phyloP scores from a whole-genome alignment of 2,888 invertebrate species.

The Cryptocheilus praepositus region DNA sequence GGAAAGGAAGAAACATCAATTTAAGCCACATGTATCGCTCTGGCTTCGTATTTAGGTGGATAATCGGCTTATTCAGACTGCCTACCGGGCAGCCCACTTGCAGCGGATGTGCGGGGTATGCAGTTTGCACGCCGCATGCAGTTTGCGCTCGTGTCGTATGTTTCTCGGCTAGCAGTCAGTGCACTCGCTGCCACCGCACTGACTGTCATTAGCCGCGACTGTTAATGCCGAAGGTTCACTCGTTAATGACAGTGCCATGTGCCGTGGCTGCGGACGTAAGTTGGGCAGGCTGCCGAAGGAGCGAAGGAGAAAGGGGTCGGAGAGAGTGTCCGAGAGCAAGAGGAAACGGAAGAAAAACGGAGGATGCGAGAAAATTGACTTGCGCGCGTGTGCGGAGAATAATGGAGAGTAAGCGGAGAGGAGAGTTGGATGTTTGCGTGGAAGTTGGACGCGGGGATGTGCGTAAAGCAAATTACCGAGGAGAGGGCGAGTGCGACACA shows the following conservation, averaged over 20 bases:
- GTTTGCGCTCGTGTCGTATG: conserved; percentile 18
- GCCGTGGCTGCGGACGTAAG: background rate
- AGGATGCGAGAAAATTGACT: background rate
- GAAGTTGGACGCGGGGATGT: too few relatives aligned
- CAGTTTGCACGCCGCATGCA: background rate
- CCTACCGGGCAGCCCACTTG: conserved; percentile 55
- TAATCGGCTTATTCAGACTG: conserved; percentile 72
- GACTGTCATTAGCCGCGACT: conserved; percentile 32
- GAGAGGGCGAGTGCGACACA: too few relatives aligned
- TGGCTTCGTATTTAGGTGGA: conserved; percentile 74
- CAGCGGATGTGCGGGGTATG: conserved; percentile 26
- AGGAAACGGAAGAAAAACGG: background rate
- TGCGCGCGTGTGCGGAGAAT: too few relatives aligned
- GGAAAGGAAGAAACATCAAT: conserved; percentile 59
- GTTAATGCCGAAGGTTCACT: conserved; percentile 35
- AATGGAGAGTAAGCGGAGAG: too few relatives aligned
- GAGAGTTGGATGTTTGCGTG: too few relatives aligned
- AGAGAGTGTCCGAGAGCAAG: background rate
- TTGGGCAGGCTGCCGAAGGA: too few relatives aligned
- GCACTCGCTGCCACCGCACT: conserved; percentile 1
- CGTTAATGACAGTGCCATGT: conserved; percentile 28
- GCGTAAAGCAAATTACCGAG: too few relatives aligned
- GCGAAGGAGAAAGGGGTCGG: background rate
- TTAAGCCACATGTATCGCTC: conserved; percentile 72
- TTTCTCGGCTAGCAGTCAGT: conserved; percentile 13